Conservation (phyloP, 2,888 invertebrate genomes). For the Coremacera marginata region DNA sequence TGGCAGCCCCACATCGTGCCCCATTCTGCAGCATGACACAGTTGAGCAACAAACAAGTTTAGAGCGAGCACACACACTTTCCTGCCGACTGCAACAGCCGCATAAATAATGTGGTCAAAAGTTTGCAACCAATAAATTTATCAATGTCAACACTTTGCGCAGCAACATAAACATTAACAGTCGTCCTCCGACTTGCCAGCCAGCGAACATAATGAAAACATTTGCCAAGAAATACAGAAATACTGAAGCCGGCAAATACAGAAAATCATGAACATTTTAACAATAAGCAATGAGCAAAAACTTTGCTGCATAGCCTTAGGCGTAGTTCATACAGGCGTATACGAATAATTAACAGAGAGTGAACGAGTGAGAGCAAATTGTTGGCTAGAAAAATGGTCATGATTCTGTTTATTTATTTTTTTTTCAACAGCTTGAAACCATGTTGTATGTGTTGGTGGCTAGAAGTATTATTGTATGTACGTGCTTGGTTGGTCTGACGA, state of each 20-base stretch:
- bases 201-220: background rate
- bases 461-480: too few species aligned
- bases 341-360: too few species aligned
- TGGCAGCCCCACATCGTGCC: background rate
- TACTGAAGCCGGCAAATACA: background rate
- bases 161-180: background rate
- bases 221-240: background rate
- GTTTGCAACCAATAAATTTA: conserved; percentile 3
- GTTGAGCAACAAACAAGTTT: too few species aligned
- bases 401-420: too few species aligned
- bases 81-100: background rate
- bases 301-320: background rate
- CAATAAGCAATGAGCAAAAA: background rate
- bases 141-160: background rate
- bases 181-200: background rate
- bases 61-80: background rate
- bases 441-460: too few species aligned
- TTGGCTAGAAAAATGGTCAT: too few species aligned
- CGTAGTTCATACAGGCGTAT: background rate
- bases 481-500: too few species aligned
- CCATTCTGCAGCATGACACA: background rate
- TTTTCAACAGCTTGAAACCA: too few species aligned
- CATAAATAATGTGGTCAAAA: conserved; percentile 6
- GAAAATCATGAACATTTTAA: too few species aligned
- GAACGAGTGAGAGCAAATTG: too few species aligned